Evolutionary conservation across 92 coral and sea anemone genomes (phyloP), one percentile per base, ranked within the genome.

Genomic region (Heteractis magnifica): DNA sequence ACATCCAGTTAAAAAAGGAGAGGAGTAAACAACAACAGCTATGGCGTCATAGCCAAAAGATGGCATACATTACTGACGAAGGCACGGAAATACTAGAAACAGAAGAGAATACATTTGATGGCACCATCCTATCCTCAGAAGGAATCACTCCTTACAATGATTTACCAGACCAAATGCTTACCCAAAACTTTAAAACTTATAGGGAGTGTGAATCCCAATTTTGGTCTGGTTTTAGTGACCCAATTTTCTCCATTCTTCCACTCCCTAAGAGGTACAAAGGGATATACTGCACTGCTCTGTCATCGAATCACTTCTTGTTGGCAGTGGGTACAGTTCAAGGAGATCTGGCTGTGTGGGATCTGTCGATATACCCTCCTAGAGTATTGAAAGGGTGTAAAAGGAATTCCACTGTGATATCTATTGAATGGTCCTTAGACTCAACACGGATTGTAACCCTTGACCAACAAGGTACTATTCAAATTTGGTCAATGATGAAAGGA

Each of bases 261-360:
- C 86, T 93, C 14, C 90, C 88, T 81, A 92, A 77, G 77, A 86
- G 95, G 50, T 87, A 87, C 81, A 93, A 79, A 82, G 98, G 98
- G 48, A 81, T 93, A 60, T 85, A 93, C 23, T 89, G 93, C 52
- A 85, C 86, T 15, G 80, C 98, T 6, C 75, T 93, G 59, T 87
- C 98, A 11, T 75, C 95, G 26, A 80, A 88, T 51, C 84, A 93
- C 79, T 84, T 87, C 79, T 86, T 93, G 18, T 50, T 93, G 48
- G 98, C 95, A n/a, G 76, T 93, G 18, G 95, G 95, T 6, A 85
- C 92, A 19, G 86, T 85, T 15, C 98, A 92, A 74, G 98, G 98
- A 10, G 98, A 93, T 72, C 86, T 93, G 60, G 87, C 86, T 8
- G 85, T 91, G 13, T 93, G 94, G 98, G 93, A 93, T 81, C 87